phyloP scores from a whole-genome alignment of 1,140 invertebrate genomes.

The Colletes gigas region DNA sequence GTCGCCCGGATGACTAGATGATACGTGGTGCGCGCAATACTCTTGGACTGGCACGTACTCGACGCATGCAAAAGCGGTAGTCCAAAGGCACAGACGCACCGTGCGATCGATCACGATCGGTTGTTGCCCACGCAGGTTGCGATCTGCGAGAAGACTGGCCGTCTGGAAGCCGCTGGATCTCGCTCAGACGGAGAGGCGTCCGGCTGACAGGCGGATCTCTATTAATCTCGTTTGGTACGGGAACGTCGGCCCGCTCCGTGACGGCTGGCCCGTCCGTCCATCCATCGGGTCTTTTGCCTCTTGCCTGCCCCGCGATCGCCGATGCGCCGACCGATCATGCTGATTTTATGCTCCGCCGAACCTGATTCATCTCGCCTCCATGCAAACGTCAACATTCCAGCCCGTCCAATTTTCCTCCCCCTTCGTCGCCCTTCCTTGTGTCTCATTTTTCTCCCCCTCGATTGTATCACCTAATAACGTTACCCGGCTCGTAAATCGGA shows the following conservation, averaged over 20 bases:
- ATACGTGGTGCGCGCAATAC: slow-evolving; percentile 27
- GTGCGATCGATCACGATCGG: slow-evolving; percentile 58
- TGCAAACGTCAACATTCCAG: slow-evolving; percentile 13
- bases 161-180: slow-evolving; percentile 55
- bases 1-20: slow-evolving; percentile 24
- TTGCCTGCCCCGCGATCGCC: slow-evolving; percentile 31
- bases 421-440: not conserved
- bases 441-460: not conserved
- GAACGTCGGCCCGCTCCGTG: slow-evolving; percentile 51
- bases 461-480: not conserved
- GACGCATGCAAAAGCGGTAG: slow-evolving; percentile 23
- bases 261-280: slow-evolving; percentile 46
- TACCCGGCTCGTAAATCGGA: not conserved
- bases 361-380: slow-evolving; percentile 6
- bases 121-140: slow-evolving; percentile 69
- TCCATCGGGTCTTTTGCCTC: slow-evolving; percentile 42
- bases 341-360: slow-evolving; percentile 13
- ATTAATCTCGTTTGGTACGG: slow-evolving; percentile 66
- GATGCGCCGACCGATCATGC: slow-evolving; percentile 13
- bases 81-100: slow-evolving; percentile 21
- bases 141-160: slow-evolving; percentile 68
- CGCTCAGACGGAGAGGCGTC: slow-evolving; percentile 56
- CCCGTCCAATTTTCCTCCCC: not conserved
- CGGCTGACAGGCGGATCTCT: slow-evolving; percentile 66
- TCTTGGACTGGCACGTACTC: slow-evolving; percentile 29